Base-by-base conservation (phyloP, 2,113 vertebrate species). In the Craseonycteris thonglongyai region DNA sequence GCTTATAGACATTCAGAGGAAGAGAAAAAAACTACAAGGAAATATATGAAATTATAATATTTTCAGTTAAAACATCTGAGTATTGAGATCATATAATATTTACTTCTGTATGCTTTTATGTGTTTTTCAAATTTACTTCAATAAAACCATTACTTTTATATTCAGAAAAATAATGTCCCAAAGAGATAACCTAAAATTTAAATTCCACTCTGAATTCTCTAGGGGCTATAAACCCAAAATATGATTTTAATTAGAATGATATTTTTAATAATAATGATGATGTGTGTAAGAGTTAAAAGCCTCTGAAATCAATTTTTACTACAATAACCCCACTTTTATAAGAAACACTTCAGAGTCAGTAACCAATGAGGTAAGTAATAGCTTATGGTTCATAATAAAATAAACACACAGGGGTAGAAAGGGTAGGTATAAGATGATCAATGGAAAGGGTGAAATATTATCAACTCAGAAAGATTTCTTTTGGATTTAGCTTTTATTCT, bases 351-450 rank as follows among this genome's bases (percentile, higher is more conserved):
- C 7, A 89, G 51, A 92, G 61, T 14, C 78, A 16, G 38, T 30
- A 94, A 69, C 19, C 54, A 84, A 35, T 69, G 33, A 85, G 8
- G 28, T 87, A 76, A 86, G 18, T 61, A 88, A 91, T 9, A 81
- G 35, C n/a, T 86, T 8, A 80, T 68, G 54, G 58, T 61, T 87
- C 26, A 40, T 59, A 76, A 63, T 72, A 81, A 90, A 92, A 82
- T 56, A 88, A 96, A 88, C 16, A 92, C 7, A 69, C 8, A 79
- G 15, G 97, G 97, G 98, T 99, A 99, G 98, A 98, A 97, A 97
- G 96, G 81, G 88, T 92, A 93, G 28, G 26, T 65, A 96, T 96
- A 97, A 80, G 80, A 84, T 59, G 38, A 89, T 85, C 45, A 81
- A 72, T 12, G 24, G 33, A 90, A 94, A 93, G 26, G 49, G 30